These are phyloP conservation scores for Loxodonta africana DNA, from an alignment of 2,113 vertebrate genomes.

Conservation along the genomic window DNA sequence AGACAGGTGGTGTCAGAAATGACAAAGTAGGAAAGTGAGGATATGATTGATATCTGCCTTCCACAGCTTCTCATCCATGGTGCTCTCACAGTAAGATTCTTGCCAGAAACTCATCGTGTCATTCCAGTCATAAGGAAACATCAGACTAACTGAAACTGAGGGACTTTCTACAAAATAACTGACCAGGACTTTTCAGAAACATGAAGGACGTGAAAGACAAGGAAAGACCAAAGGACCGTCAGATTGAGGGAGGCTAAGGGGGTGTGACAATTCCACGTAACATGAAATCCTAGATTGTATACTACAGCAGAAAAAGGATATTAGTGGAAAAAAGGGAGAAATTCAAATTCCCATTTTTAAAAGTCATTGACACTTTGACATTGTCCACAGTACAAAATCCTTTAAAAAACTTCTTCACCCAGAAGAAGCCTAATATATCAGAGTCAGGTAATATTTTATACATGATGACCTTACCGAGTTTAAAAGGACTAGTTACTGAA, in stretches of 20 bases:
- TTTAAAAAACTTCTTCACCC: neutral
- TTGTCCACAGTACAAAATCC: neutral
- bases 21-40: neutral
- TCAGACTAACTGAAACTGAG: accelerated
- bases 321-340: accelerated
- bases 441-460: neutral
- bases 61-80: neutral
- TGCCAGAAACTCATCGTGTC: neutral
- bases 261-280: accelerated
- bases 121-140: accelerated
- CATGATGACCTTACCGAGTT: neutral
- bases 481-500: neutral
- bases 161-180: neutral
- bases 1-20: neutral
- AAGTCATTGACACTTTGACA: neutral
- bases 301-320: too few relatives aligned
- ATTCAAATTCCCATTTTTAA: neutral
- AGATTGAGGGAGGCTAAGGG: neutral
- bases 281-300: accelerated
- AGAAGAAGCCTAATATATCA: neutral
- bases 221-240: too few relatives aligned
- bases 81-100: neutral
- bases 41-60: neutral
- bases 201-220: accelerated
- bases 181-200: accelerated